Conservation (phyloP, 1,140 invertebrate species). For the Hetaerina americana region DNA sequence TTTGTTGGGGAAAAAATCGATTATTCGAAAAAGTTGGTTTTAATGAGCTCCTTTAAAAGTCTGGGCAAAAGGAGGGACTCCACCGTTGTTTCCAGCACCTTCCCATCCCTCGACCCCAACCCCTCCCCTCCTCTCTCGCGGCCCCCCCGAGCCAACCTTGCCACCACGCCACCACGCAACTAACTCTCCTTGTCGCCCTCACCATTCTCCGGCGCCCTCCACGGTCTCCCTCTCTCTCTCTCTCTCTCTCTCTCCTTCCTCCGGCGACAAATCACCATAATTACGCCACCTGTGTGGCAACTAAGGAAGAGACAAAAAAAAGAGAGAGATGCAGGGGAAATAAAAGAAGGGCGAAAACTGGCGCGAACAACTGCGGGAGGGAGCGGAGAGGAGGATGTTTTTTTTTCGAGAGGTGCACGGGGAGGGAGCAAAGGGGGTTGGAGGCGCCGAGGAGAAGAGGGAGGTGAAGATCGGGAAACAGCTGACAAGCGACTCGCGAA, state of each 20-base stretch:
- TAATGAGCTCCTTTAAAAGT: not conserved
- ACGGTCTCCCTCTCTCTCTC: not conserved
- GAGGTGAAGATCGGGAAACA: too few species aligned
- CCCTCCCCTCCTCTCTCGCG: not conserved
- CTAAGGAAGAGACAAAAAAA: not conserved
- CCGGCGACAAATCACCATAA: not conserved
- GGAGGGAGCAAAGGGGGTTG: too few species aligned
- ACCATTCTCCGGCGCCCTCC: not conserved
- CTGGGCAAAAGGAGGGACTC: not conserved
- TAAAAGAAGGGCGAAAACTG: not conserved
- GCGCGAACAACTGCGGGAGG: too few species aligned
- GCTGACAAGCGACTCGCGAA: too few species aligned
- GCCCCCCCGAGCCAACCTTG: not conserved
- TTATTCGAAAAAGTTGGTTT: not conserved
- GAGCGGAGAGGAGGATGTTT: too few species aligned
- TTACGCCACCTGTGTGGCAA: not conserved
- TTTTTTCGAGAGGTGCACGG: too few species aligned
- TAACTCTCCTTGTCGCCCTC: not conserved
- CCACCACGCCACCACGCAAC: not conserved
- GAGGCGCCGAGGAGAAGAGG: too few species aligned
- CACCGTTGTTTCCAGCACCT: not conserved
- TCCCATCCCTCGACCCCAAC: too few species aligned
- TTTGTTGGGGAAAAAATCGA: too few species aligned
- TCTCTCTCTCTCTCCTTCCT: not conserved
- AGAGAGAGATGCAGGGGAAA: too few species aligned